These are phyloP conservation scores for Epinotia demarniana DNA, from an alignment of 2,888 invertebrate genomes.

Conservation along the genomic window DNA sequence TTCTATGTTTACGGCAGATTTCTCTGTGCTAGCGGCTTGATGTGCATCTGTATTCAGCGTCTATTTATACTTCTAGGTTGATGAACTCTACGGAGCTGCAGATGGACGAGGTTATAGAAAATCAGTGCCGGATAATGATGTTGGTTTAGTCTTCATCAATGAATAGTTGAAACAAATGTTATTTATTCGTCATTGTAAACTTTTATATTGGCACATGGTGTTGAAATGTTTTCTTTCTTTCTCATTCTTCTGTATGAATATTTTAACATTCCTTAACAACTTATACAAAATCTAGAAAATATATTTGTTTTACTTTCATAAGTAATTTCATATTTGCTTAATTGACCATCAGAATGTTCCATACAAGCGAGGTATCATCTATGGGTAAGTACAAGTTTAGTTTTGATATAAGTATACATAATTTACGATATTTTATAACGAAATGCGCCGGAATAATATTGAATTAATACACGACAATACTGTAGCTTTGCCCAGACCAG, in stretches of 20 bases:
- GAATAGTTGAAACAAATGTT: constrained; percentile 2
- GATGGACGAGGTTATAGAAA: constrained; percentile 47
- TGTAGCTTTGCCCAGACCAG: constrained; percentile 59
- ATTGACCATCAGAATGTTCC: not conserved
- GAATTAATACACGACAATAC: constrained; percentile 69
- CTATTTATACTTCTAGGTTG: constrained; percentile 79
- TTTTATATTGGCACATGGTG: not conserved
- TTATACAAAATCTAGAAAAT: not conserved
- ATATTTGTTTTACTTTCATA: not conserved
- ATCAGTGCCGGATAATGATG: constrained; percentile 39
- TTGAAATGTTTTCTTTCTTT: not conserved
- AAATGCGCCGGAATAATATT: constrained; percentile 69
- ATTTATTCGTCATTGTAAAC: not conserved
- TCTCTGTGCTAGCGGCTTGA: constrained; percentile 56
- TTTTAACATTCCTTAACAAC: not conserved
- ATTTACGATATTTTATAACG: constrained; percentile 41
- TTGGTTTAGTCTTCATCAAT: constrained; percentile 24
- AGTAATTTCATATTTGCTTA: not conserved
- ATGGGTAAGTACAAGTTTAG: not conserved
- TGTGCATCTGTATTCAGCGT: constrained; percentile 59
- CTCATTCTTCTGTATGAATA: not conserved
- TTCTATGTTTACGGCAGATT: constrained; percentile 60
- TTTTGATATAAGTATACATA: not conserved
- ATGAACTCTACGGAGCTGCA: constrained; percentile 68
- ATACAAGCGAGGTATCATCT: not conserved